phyloP scores from a whole-genome alignment of 64 coral and sea anemone species.

The Platygyra sinensis region DNA sequence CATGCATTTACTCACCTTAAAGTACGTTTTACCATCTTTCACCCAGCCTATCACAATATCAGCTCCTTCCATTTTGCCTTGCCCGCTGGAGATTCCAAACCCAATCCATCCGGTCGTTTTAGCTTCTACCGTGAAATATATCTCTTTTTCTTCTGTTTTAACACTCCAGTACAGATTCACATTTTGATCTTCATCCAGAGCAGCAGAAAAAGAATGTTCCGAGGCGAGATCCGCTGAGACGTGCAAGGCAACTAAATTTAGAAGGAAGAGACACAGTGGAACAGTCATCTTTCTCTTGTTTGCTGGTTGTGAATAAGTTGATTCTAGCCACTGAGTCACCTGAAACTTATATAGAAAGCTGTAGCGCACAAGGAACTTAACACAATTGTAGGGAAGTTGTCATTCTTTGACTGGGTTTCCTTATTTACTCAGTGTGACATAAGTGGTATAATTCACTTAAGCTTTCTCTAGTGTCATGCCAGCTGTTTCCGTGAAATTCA shows the following conservation, averaged over 20 bases:
- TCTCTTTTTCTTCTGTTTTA: neutral
- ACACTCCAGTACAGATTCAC: slow-evolving; percentile 39
- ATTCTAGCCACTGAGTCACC: too few species aligned
- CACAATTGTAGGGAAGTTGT: too few species aligned
- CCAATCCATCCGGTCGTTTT: slow-evolving; percentile 59
- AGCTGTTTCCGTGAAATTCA: too few species aligned
- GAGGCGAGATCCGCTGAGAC: neutral
- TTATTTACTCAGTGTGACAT: too few species aligned
- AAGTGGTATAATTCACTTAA: too few species aligned
- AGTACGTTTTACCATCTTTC: slow-evolving; percentile 4
- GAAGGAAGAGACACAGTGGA: neutral
- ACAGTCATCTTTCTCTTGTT: neutral
- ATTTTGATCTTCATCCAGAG: slow-evolving; percentile 27
- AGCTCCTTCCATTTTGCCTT: slow-evolving; percentile 36
- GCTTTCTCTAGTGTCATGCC: too few species aligned
- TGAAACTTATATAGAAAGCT: too few species aligned
- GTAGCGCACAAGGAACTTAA: too few species aligned
- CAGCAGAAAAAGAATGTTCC: slow-evolving; percentile 9
- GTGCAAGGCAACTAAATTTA: neutral
- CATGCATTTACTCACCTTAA: slow-evolving; percentile 3
- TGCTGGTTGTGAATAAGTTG: too few species aligned
- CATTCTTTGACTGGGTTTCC: too few species aligned
- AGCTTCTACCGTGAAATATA: slow-evolving; percentile 50
- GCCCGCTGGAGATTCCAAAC: slow-evolving; percentile 27
- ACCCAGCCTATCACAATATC: slow-evolving; percentile 60